Evolutionary conservation across 1,140 invertebrate genomes (phyloP).

Genomic region (Drosophila chauvacae): DNA sequence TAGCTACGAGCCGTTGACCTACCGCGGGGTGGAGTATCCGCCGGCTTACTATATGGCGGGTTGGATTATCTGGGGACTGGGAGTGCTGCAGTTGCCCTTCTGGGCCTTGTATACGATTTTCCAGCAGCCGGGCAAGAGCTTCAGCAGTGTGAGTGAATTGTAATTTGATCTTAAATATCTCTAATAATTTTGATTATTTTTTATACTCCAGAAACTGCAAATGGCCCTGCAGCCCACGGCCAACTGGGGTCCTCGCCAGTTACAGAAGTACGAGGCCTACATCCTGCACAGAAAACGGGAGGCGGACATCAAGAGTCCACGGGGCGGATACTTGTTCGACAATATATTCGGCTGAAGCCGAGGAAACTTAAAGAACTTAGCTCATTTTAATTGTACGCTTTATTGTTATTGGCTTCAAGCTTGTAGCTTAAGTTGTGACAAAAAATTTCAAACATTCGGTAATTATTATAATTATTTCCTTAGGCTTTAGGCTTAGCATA

Average conservation of each 20-base stretch:
- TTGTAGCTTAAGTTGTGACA: conserved; percentile 67
- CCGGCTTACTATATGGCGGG: conserved; percentile 84
- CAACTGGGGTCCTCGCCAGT: conserved; percentile 71
- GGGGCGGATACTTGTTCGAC: conserved; percentile 51
- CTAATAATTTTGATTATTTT: background rate
- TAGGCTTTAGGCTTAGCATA: conserved; percentile 55
- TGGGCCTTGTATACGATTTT: conserved; percentile 83
- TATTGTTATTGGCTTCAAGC: conserved; percentile 63
- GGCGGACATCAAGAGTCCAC: conserved; percentile 23
- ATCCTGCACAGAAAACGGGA: conserved; percentile 37
- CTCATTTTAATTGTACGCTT: conserved; percentile 52
- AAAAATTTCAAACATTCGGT: conserved; percentile 51
- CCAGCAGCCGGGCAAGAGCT: conserved; percentile 64
- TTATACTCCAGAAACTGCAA: conserved; percentile 44
- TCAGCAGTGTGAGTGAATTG: conserved; percentile 46
- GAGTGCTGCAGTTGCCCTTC: conserved; percentile 85
- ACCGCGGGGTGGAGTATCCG: conserved; percentile 85
- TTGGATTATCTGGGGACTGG: conserved; percentile 85
- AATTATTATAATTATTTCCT: conserved; percentile 61
- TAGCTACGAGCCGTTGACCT: conserved; percentile 85
- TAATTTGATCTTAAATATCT: background rate
- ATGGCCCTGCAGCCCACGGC: conserved; percentile 58
- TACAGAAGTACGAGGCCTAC: conserved; percentile 64
- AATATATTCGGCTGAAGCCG: conserved; percentile 66
- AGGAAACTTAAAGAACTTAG: too few species aligned